Conservation (phyloP, 2,113 vertebrate species). For the Pyxicephalus adspersus region DNA sequence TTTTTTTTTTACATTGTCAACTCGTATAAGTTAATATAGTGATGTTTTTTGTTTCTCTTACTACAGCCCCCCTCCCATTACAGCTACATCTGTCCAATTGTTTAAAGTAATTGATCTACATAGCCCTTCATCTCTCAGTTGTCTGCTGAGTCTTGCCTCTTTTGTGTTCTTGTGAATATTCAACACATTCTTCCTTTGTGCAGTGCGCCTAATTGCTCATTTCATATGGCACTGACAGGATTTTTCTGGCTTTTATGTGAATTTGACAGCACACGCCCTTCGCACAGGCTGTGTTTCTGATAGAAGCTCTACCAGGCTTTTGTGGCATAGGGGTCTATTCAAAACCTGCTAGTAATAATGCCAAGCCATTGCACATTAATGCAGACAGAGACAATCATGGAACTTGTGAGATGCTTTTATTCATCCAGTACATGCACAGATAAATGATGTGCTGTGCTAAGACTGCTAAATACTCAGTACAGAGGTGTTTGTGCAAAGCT, state of each 20-base stretch:
- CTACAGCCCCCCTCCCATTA: not conserved
- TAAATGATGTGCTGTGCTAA: not conserved
- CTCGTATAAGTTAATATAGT: too few relatives aligned
- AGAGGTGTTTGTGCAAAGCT: too few relatives aligned
- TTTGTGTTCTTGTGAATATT: conserved; percentile 48
- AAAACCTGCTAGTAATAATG: conserved; percentile 2
- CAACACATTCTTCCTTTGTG: conserved; percentile 29
- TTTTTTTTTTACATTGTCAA: too few relatives aligned
- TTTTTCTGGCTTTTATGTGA: conserved; percentile 31
- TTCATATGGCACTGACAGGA: conserved; percentile 38
- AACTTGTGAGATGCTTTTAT: conserved; percentile 10
- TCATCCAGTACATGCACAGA: not conserved
- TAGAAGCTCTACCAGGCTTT: conserved; percentile 11
- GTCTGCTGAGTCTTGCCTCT: conserved; percentile 26
- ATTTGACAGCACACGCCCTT: conserved; percentile 38
- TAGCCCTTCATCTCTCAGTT: conserved; percentile 4
- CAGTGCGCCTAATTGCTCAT: conserved; percentile 24
- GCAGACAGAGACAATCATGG: not conserved
- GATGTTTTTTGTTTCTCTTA: too few relatives aligned
- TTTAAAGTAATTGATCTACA: conserved; percentile 27
- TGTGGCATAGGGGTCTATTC: conserved; percentile 29
- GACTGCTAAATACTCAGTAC: not conserved
- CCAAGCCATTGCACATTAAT: conserved; percentile 13
- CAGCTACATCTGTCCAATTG: conserved; percentile 16
- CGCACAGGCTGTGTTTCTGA: conserved; percentile 7